phyloP scores from a whole-genome alignment of 2,888 invertebrate species.

The Calameuta pallipes region DNA sequence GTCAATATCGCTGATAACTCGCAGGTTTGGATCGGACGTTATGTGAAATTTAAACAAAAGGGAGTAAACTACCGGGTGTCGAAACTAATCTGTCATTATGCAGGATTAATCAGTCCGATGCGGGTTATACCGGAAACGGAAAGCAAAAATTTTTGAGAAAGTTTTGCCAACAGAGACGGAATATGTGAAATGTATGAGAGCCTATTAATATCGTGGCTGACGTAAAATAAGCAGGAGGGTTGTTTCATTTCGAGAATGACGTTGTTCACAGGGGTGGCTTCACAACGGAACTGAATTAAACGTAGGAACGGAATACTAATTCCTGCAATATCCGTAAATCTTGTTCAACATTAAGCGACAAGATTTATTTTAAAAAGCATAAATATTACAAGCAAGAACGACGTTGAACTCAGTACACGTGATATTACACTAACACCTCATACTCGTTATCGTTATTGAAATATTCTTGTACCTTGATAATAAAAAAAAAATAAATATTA shows the following conservation, averaged over 20 bases:
- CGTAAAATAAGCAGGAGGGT: constrained; percentile 25
- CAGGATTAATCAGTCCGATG: neutral
- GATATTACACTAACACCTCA: neutral
- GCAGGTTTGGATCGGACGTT: neutral
- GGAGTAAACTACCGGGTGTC: neutral
- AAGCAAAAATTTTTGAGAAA: neutral
- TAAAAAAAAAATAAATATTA: neutral
- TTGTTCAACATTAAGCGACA: neutral
- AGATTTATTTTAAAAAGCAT: neutral
- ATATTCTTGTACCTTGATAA: neutral
- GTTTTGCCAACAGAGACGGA: neutral
- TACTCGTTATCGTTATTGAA: neutral
- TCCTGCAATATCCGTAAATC: constrained; percentile 12
- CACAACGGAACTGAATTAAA: constrained; percentile 27
- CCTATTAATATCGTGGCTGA: constrained; percentile 34
- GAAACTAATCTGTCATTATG: neutral
- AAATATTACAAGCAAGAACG: neutral
- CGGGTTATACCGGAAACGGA: neutral
- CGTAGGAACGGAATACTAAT: constrained; percentile 44
- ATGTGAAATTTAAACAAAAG: neutral
- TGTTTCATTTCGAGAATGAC: constrained; percentile 1
- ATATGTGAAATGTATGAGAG: neutral
- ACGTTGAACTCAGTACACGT: neutral
- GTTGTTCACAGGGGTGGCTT: constrained; percentile 21
- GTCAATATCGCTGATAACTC: neutral